These are phyloP conservation scores for Drosophila lacicola DNA, from an alignment of 2,888 invertebrate genomes.

Conservation along the genomic window DNA sequence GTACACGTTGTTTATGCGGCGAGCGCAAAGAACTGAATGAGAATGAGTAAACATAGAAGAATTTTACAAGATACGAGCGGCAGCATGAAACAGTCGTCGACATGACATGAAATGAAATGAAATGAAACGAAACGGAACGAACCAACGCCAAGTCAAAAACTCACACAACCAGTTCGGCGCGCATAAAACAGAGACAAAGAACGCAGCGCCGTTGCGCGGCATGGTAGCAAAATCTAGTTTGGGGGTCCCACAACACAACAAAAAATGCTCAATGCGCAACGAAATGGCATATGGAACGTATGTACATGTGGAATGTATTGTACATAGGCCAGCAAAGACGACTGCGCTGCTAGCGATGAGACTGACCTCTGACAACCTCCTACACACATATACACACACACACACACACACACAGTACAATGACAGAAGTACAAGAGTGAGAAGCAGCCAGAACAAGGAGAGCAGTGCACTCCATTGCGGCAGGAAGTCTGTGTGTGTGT, in stretches of 20 bases:
- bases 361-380: constrained; percentile 81
- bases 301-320: constrained; percentile 52
- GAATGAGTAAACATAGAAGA: constrained; percentile 72
- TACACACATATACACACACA: constrained; percentile 59
- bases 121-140: constrained; percentile 28
- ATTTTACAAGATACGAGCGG: constrained; percentile 71
- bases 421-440: constrained; percentile 48
- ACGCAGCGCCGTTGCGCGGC: constrained; percentile 41
- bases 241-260: constrained; percentile 41
- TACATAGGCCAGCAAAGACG: constrained; percentile 49
- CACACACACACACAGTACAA: constrained; percentile 18
- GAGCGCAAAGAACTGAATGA: constrained; percentile 78
- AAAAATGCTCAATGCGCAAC: constrained; percentile 55
- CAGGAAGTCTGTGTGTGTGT: constrained; percentile 37
- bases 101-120: constrained; percentile 28
- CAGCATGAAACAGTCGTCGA: constrained; percentile 33
- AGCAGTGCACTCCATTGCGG: constrained; percentile 66
- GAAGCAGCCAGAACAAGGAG: constrained; percentile 65
- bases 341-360: constrained; percentile 71
- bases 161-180: constrained; percentile 73
- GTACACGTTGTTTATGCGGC: constrained; percentile 73
- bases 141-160: constrained; percentile 64
- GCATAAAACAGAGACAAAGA: constrained; percentile 67
- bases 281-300: constrained; percentile 67
- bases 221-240: constrained; percentile 73